Evolutionary conservation across 2,797 vertebrate genomes (phyloP), one percentile per base, ranked within the genome.

Genomic region (Pterois miles): DNA sequence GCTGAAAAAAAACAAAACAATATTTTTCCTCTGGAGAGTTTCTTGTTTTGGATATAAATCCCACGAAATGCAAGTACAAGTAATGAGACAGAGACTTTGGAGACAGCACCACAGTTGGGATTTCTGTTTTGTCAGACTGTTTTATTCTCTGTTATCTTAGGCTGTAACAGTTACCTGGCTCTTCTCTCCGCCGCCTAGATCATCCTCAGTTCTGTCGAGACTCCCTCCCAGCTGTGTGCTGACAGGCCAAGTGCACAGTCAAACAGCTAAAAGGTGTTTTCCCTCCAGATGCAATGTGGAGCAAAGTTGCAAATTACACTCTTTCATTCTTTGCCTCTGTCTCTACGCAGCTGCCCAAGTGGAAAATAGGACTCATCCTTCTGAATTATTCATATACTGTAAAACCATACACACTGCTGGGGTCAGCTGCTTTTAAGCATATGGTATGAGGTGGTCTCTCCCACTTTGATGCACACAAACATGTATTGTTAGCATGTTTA

Each of bases 341-440:
- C 74, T 86, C 69, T 80, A 53, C 12, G 16, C 58, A 67, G 65
- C 74, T 83, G 80, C 52, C 78, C 65, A 57, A 73, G 73, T 80
- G 76, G 86, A 84, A 90, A 87, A 88, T 76, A 80, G 23, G 76
- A 89, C 78, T 68, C 54, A 77, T 85, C 65, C 56, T 56, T 80
- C 46, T 91, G 71, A 88, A 88, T 86, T 88, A 90, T 85, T 90
- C 59, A 91, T 89, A 33, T 25, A 64, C 27, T 54, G 20, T 40
- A 66, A 76, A 70, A 74, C 34, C 65, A 74, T 72, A 62, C 18
- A 71, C 57, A 65, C 67, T 67, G 65, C 70, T 62, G 69, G 69
- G 82, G 76, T 89, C 80, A 76, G 48, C 67, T 33, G n/a, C 14
- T 71, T 84, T 69, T 76, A 18, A 74, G n/a, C 36, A 13, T 13